Conservation (phyloP, 2,113 vertebrate species). For the Scomber colias region DNA sequence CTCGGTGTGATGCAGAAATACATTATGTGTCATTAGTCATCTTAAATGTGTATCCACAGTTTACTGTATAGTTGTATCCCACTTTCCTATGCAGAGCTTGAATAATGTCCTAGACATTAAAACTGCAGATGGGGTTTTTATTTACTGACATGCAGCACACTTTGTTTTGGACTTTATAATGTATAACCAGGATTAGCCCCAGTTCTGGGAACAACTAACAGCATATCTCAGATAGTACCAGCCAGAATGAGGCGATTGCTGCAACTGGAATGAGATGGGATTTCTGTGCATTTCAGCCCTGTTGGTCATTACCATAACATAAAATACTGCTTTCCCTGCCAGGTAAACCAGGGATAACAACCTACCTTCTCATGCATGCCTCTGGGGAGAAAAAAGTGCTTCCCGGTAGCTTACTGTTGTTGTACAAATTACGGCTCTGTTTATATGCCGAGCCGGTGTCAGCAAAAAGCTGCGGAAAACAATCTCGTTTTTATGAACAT, state of each 20-base stretch:
- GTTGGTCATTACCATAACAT: conserved; percentile 76
- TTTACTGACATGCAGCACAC: conserved; percentile 8
- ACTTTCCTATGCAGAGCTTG: conserved; percentile 3
- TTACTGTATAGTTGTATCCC: background rate
- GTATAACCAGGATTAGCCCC: conserved; percentile 17
- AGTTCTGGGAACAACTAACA: conserved; percentile 49
- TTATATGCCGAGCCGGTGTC: conserved; percentile 77
- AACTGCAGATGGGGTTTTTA: background rate
- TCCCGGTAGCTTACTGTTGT: conserved; percentile 79
- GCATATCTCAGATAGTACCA: conserved; percentile 39
- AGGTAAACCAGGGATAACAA: conserved; percentile 84
- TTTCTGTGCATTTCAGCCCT: conserved; percentile 67
- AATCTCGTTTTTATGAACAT: conserved; percentile 79
- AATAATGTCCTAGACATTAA: background rate
- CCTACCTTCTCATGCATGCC: conserved; percentile 63
- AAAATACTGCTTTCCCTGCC: conserved; percentile 70
- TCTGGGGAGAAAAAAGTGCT: conserved; percentile 69
- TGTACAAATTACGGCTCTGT: conserved; percentile 84
- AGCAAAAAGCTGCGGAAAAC: conserved; percentile 78
- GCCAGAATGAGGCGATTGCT: conserved; percentile 50
- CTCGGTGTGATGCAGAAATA: conserved; percentile 48
- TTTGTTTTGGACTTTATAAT: conserved; percentile 46
- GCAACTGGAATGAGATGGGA: conserved; percentile 52
- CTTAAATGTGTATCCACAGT: conserved; percentile 24
- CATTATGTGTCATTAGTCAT: conserved; percentile 61